Evolutionary conservation across 2,113 vertebrate species (phyloP).

Genomic region (Mobula hypostoma): DNA sequence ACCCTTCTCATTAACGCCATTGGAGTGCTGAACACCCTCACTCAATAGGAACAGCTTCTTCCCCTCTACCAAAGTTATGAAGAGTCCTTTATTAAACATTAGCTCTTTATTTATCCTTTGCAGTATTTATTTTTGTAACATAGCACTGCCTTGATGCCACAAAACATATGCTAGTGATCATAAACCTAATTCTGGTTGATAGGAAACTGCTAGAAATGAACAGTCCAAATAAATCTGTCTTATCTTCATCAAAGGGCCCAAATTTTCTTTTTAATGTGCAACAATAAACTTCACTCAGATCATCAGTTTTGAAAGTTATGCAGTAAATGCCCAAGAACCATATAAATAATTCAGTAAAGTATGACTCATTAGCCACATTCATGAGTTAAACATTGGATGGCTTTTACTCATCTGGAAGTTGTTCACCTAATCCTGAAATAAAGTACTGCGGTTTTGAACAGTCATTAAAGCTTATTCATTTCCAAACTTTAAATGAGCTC

Average conservation of each 20-base stretch:
- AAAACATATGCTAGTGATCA: no score
- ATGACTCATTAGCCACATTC: background rate
- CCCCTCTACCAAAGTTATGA: no score
- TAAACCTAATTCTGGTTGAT: no score
- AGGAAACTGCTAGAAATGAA: background rate
- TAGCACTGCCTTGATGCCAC: no score
- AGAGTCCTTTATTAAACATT: no score
- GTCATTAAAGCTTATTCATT: background rate
- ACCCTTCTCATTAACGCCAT: no score
- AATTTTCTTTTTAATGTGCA: background rate
- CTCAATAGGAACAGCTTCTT: no score
- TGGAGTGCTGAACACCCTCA: no score
- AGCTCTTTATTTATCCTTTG: no score
- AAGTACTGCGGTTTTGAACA: background rate
- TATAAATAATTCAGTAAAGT: background rate
- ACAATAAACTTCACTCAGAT: background rate
- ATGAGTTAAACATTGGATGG: background rate
- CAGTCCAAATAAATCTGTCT: background rate
- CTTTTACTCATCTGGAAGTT: background rate
- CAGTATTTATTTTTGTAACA: no score
- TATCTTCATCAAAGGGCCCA: background rate
- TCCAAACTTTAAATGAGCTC: constrained; percentile 13
- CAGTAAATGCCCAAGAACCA: background rate
- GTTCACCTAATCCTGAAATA: background rate
- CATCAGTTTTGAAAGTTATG: background rate